Percentiles rank a stretch among this genome's conserved stretches.
Conservation (phyloP, 2,113 vertebrate genomes). For the Vulpes vulpes region DNA sequence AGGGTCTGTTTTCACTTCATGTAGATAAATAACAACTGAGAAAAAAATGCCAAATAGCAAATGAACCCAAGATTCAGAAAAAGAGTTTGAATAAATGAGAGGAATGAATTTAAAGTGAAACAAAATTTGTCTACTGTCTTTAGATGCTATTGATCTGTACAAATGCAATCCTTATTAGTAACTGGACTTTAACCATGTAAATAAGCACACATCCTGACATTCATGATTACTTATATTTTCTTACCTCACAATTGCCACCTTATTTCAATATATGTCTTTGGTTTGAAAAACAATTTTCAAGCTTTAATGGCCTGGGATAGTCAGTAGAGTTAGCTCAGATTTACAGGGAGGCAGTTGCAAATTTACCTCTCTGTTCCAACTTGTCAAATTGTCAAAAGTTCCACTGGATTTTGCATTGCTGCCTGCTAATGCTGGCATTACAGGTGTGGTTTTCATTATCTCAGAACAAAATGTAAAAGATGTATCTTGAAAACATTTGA, state of each 20-base stretch:
- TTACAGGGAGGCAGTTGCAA: conserved; percentile 73
- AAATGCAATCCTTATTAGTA: neutral
- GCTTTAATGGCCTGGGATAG: conserved; percentile 69
- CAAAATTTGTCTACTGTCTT: neutral
- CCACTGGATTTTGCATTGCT: conserved; percentile 54
- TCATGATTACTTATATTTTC: conserved; percentile 13
- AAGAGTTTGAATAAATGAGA: conserved; percentile 30
- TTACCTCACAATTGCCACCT: conserved; percentile 38
- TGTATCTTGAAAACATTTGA: conserved; percentile 62
- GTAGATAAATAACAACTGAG: neutral
- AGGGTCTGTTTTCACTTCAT: conserved; percentile 1
- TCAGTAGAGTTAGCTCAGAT: conserved; percentile 62
- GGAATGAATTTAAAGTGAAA: neutral
- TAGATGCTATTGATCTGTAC: neutral
- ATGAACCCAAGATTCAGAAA: conserved; percentile 3
- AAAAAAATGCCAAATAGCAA: neutral
- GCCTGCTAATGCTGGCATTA: conserved; percentile 73
- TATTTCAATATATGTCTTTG: conserved; percentile 59
- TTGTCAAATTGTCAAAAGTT: conserved; percentile 80
- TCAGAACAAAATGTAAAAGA: conserved; percentile 61
- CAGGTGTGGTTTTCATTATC: conserved; percentile 53
- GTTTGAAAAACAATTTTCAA: conserved; percentile 68
- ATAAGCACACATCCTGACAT: neutral
- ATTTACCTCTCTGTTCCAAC: conserved; percentile 77
- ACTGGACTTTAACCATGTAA: conserved; percentile 13